A percentile compares a stretch with the other conserved stretches of the same genome.
phyloP scores from a whole-genome alignment of 2,888 invertebrate genomes.

The Drosophila gaucha region DNA sequence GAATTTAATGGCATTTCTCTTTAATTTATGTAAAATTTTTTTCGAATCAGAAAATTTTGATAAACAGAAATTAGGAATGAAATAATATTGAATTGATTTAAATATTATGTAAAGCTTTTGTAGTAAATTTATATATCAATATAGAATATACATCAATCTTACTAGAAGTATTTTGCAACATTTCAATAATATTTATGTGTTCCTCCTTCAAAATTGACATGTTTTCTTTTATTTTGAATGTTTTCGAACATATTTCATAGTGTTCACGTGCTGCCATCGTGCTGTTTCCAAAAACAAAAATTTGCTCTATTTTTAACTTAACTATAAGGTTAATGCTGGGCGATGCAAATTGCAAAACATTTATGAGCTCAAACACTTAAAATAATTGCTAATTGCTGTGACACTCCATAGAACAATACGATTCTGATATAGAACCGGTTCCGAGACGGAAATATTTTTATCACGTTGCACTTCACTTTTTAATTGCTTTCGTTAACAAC shows the following conservation, averaged over 20 bases:
- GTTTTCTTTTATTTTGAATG: not conserved
- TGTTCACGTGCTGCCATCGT: constrained; percentile 44
- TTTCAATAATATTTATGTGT: not conserved
- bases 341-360: constrained; percentile 4
- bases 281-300: constrained; percentile 48
- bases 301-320: constrained; percentile 18
- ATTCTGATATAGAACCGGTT: constrained; percentile 20
- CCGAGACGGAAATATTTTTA: not conserved
- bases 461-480: too few relatives aligned
- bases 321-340: not conserved
- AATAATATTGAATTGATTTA: not conserved
- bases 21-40: too few relatives aligned
- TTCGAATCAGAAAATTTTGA: too few relatives aligned
- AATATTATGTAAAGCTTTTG: too few relatives aligned
- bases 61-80: too few relatives aligned
- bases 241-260: not conserved
- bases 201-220: not conserved
- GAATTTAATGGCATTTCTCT: too few relatives aligned
- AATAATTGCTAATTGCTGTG: constrained; percentile 2
- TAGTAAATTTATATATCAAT: not conserved
- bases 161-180: too few relatives aligned
- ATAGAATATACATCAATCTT: not conserved
- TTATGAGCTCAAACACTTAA: not conserved
- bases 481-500: not conserved
- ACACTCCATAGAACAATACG: not conserved